A percentile compares a stretch with the other conserved stretches of the same genome.
Conservation (phyloP, 1,140 invertebrate genomes). For the Apocrypta bakeri region DNA sequence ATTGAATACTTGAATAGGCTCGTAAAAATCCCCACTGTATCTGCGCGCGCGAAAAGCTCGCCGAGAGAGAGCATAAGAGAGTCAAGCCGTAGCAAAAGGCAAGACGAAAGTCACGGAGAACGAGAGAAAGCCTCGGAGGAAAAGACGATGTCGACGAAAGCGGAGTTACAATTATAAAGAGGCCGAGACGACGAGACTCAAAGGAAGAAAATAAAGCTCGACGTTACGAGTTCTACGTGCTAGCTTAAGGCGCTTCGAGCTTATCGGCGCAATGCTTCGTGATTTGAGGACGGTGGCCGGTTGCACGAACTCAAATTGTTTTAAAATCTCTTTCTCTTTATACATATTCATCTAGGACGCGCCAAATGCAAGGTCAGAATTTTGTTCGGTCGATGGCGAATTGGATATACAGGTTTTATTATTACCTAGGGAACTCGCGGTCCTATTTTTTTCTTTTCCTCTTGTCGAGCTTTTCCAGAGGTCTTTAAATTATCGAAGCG, state of each 20-base stretch:
- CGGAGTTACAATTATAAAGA: conserved; percentile 32
- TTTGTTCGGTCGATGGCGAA: no score
- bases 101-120: background rate
- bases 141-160: background rate
- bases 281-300: conserved; percentile 43
- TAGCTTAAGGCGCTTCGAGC: conserved; percentile 41
- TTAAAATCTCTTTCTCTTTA: conserved; percentile 9
- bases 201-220: conserved; percentile 18
- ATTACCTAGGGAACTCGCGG: background rate
- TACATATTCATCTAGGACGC: no score
- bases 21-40: background rate
- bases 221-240: conserved; percentile 43
- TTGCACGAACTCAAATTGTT: conserved; percentile 40
- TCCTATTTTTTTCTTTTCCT: conserved; percentile 7
- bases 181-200: background rate
- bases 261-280: conserved; percentile 29
- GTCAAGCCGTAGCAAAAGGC: background rate
- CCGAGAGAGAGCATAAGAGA: background rate
- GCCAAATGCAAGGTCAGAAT: no score
- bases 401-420: no score
- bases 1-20: conserved; percentile 14
- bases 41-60: background rate
- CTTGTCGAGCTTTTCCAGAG: background rate
- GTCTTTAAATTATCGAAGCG: background rate
- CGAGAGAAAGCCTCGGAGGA: background rate